These are phyloP conservation scores for Amphiura filiformis DNA, from an alignment of 35 echinoderm and acorn worm species.

Conservation along the genomic window DNA sequence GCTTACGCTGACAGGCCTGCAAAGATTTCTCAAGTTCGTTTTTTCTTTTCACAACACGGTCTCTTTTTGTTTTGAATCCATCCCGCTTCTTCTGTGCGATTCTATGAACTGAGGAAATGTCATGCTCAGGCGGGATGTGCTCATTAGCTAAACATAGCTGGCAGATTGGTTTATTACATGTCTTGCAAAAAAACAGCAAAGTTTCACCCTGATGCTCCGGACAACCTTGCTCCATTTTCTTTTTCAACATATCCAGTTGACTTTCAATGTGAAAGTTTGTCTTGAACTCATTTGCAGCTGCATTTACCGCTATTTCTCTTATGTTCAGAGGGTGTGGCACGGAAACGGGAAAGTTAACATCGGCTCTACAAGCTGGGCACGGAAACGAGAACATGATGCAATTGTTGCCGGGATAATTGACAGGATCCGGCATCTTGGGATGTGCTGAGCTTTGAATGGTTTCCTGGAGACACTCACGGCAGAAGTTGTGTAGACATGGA, in stretches of 20 bases:
- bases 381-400: background rate
- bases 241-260: background rate
- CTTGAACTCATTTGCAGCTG: background rate
- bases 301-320: background rate
- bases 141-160: background rate
- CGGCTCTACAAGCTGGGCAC: background rate
- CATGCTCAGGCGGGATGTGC: background rate
- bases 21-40: background rate
- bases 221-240: background rate
- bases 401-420: background rate
- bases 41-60: background rate
- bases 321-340: background rate
- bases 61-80: background rate
- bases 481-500: background rate
- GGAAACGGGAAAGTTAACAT: background rate
- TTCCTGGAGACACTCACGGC: background rate
- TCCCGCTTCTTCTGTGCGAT: background rate
- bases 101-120: background rate
- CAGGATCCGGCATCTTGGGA: background rate
- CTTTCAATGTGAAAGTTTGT: background rate
- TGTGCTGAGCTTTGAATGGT: background rate
- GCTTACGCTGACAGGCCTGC: background rate
- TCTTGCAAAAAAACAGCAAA: background rate
- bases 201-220: background rate
- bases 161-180: background rate